Evolutionary conservation across 2,888 invertebrate species (phyloP).

Genomic region (Pardosa pseudoannulata): DNA sequence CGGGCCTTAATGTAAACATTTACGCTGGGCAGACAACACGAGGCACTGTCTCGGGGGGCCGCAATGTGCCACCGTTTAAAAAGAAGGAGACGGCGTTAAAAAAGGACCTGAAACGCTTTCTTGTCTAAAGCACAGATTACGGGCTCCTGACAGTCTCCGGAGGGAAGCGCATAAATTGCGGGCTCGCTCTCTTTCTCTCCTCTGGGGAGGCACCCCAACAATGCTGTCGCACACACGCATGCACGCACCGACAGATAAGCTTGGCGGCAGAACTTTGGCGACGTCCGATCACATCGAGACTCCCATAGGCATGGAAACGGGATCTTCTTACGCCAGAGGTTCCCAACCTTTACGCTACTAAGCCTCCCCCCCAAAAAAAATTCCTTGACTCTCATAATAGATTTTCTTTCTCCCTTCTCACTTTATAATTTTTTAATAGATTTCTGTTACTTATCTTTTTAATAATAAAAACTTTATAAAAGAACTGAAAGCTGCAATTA

Average conservation of each 20-base stretch:
- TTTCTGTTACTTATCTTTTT: too few species aligned
- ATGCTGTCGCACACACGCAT: background rate
- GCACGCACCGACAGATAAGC: background rate
- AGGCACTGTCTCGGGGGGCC: constrained; percentile 35
- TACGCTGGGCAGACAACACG: constrained; percentile 54
- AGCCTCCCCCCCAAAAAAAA: too few species aligned
- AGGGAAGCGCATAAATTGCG: constrained; percentile 41
- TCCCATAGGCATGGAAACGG: too few species aligned
- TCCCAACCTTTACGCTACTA: too few species aligned
- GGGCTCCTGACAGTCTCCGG: constrained; percentile 48
- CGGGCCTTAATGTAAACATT: constrained; percentile 70
- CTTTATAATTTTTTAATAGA: too few species aligned
- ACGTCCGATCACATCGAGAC: too few species aligned
- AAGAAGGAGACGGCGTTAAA: background rate
- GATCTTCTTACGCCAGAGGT: too few species aligned
- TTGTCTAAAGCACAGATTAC: constrained; percentile 53
- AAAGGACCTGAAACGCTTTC: constrained; percentile 21
- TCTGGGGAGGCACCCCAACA: background rate
- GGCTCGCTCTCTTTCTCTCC: background rate
- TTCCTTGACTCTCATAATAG: too few species aligned
- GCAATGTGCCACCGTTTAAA: constrained; percentile 22
- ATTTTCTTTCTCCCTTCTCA: too few species aligned
- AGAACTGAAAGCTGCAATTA: too few species aligned
- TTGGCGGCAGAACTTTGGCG: background rate
- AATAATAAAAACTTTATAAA: too few species aligned